A percentile compares a stretch with the other conserved stretches of the same genome.
These are phyloP conservation scores for Bambusicola thoracicus DNA, from an alignment of 2,113 vertebrate genomes.

Conservation along the genomic window DNA sequence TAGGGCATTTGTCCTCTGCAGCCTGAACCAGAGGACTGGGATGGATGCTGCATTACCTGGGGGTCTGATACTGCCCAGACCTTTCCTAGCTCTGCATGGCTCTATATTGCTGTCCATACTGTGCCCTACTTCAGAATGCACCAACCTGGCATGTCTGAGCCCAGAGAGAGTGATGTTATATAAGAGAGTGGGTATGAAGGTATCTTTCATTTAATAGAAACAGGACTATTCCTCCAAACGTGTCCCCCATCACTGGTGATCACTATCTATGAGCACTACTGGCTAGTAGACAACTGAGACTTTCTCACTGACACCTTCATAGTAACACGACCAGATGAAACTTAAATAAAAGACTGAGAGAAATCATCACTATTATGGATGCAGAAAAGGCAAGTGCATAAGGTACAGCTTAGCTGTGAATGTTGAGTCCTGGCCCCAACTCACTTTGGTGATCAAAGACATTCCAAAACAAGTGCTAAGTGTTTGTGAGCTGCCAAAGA, in stretches of 20 bases:
- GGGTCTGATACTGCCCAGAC: not conserved
- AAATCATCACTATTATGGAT: not conserved
- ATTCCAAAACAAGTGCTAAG: slow-evolving; percentile 55
- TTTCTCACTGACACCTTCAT: slow-evolving; percentile 23
- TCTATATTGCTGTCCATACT: not conserved
- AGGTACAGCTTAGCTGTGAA: slow-evolving; percentile 17
- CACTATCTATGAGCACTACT: not conserved
- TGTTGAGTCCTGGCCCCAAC: slow-evolving; percentile 20
- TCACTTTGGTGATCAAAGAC: slow-evolving; percentile 42
- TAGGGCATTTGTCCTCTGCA: not conserved
- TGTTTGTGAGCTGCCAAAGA: slow-evolving; percentile 66
- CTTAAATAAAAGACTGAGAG: not conserved
- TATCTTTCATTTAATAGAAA: not conserved
- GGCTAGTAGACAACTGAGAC: not conserved
- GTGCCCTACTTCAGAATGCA: not conserved
- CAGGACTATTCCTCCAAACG: not conserved
- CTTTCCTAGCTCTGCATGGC: not conserved
- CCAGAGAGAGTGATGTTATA: not conserved
- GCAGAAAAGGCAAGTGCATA: slow-evolving; percentile 25
- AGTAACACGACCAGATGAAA: not conserved
- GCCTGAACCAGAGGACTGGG: not conserved
- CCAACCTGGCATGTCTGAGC: not conserved
- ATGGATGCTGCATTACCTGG: not conserved
- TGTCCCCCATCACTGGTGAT: not conserved
- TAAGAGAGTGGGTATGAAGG: not conserved